Evolutionary conservation across 2,888 invertebrate species (phyloP).

Genomic region (Lydus trimaculatus): DNA sequence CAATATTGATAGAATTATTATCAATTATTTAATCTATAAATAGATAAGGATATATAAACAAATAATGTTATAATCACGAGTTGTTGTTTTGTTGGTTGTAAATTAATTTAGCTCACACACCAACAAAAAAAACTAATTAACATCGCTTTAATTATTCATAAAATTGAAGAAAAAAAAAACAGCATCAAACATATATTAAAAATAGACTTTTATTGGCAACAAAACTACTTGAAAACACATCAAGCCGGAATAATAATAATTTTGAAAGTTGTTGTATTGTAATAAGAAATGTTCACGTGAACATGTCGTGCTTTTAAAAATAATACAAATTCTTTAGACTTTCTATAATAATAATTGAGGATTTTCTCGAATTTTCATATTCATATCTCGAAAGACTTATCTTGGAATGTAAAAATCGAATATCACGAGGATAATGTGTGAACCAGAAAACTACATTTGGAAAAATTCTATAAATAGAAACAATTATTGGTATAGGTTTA

Average conservation of each 20-base stretch:
- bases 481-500: no score
- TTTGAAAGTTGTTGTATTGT: not conserved
- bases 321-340: not conserved
- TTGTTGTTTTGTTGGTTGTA: not conserved
- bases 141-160: no score
- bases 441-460: no score
- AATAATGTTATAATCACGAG: not conserved
- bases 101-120: no score
- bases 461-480: no score
- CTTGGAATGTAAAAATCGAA: no score
- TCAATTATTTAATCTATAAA: not conserved
- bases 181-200: no score
- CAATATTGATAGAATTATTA: not conserved
- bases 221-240: not conserved
- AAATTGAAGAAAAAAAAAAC: no score
- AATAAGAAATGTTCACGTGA: not conserved
- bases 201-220: not conserved
- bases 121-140: not conserved
- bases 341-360: not conserved
- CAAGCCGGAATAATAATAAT: not conserved
- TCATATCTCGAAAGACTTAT: no score
- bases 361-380: no score
- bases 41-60: not conserved
- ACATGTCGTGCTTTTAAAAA: not conserved
- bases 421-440: no score